A percentile compares a stretch with the other conserved stretches of the same genome.
These are phyloP conservation scores for Phylloscopus trochiloides DNA, from an alignment of 2,113 vertebrate genomes.

Conservation along the genomic window DNA sequence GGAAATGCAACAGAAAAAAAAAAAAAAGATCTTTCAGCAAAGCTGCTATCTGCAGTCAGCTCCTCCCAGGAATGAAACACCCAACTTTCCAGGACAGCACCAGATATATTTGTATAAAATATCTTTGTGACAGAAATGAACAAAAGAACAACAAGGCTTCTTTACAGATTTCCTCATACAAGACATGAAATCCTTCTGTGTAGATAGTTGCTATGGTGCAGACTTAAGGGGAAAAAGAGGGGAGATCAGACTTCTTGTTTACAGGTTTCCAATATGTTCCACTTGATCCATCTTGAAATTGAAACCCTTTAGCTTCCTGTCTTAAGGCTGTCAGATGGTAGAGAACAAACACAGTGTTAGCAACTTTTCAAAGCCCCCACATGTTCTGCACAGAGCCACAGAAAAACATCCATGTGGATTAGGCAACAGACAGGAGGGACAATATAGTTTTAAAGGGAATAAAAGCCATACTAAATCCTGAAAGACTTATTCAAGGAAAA, in stretches of 20 bases:
- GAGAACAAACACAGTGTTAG: neutral
- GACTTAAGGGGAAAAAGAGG: neutral
- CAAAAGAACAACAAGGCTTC: neutral
- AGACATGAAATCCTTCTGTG: neutral
- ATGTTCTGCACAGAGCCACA: neutral
- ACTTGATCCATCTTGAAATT: constrained; percentile 49
- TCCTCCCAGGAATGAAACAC: neutral
- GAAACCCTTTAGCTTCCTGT: constrained; percentile 27
- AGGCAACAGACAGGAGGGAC: neutral
- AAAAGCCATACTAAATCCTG: neutral
- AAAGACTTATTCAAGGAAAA: neutral
- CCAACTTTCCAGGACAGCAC: neutral
- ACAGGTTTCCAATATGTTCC: constrained; percentile 39
- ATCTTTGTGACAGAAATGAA: neutral
- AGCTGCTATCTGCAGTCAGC: neutral
- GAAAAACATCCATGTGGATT: neutral
- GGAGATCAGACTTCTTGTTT: constrained; percentile 34
- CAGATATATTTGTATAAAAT: neutral
- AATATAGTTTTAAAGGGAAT: neutral
- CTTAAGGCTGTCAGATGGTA: neutral
- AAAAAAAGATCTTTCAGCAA: neutral
- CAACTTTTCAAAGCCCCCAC: neutral
- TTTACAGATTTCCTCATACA: constrained; percentile 17
- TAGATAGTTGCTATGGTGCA: constrained; percentile 48
- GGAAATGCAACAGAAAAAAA: neutral